These are phyloP conservation scores for Phyllostomus discolor DNA, from an alignment of 2,113 vertebrate genomes.

Conservation along the genomic window DNA sequence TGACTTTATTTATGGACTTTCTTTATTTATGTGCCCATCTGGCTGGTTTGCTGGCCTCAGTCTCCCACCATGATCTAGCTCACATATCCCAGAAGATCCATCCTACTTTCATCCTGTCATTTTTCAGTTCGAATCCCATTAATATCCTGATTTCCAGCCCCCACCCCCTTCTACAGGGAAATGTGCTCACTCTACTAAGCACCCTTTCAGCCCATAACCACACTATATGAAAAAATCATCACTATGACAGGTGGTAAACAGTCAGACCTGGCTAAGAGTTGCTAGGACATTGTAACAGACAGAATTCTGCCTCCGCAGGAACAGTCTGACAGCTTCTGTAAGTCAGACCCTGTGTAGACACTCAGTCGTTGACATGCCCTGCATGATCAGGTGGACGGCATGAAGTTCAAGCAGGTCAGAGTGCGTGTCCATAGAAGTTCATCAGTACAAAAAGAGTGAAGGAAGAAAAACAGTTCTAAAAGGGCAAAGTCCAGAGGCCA, in stretches of 20 bases:
- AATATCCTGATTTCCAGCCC: neutral
- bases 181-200: neutral
- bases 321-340: neutral
- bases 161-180: neutral
- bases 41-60: neutral
- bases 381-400: neutral
- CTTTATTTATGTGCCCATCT: neutral
- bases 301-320: neutral
- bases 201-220: neutral
- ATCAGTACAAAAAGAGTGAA: neutral
- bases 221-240: neutral
- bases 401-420: constrained; percentile 9
- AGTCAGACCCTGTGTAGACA: neutral
- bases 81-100: neutral
- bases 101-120: neutral
- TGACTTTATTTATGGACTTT: neutral
- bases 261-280: neutral
- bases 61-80: neutral
- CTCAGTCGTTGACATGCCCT: neutral
- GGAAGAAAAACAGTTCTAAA: constrained; percentile 10
- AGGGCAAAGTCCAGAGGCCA: neutral
- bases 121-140: neutral
- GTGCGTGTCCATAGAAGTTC: neutral
- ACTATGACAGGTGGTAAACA: neutral
- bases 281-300: neutral